Base-by-base conservation (phyloP, 2,113 vertebrate genomes). In the Aptenodytes forsteri region DNA sequence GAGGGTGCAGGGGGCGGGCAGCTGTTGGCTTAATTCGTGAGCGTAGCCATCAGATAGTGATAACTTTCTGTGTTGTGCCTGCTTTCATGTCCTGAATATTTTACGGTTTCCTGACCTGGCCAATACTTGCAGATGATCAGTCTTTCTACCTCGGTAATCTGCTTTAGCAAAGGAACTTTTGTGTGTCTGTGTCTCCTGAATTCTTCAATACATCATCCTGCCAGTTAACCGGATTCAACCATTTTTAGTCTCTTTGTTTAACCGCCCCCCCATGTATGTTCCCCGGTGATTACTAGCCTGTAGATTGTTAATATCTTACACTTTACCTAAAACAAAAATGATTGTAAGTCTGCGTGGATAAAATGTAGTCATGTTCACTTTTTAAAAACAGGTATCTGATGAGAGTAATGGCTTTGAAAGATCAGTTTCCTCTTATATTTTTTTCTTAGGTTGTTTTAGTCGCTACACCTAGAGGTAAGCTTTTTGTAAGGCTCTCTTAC, bases 11-110 rank as follows among this genome's bases (percentile, higher is more conserved):
- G 56, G 34, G 21, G 10, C 11, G 12, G 59, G 52, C 19, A 25
- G 32, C 59, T 42, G 6, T 12, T 5, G 69, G 70, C n/a, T 36
- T 4, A 13, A 34, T 19, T 44, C 7, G 4, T 18, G 46, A 52
- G 44, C 5, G 2, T 0, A 34, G 30, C 64, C n/a, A 4, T 32
- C 46, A 3, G 16, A 4, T 3, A 27, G 34, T 0, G 36, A 1
- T 19, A 83, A 50, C 73, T 81, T 67, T n/a, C 13, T 42, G 54
- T 8, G 4, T 34, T 5, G 32, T 30, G 52, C 50, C 36, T 16
- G 15, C 50, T 49, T 21, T 38, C 19, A 0, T 13, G 46, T 46
- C 55, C 50, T 3, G 71, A 14, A 0, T 47, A 0, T 70, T 36
- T 30, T 2, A 13, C 1, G 18, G 9, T 46, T 72, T 66, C 40